Conservation (phyloP, 2,888 invertebrate species). For the Elysia crispata region DNA sequence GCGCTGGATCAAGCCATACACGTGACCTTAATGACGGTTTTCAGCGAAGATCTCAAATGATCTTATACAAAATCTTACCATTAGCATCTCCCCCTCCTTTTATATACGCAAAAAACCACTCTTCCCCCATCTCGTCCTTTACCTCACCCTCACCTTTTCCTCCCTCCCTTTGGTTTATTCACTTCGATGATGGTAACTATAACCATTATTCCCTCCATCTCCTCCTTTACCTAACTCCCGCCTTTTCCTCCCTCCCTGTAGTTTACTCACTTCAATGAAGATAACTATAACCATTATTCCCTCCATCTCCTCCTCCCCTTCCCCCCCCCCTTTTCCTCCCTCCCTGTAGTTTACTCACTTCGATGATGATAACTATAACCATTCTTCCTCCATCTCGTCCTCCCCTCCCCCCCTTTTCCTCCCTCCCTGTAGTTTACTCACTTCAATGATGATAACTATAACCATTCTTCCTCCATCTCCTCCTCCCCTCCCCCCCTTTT, state of each 20-base stretch:
- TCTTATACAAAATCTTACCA: too few species aligned
- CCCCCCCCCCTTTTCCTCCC: background rate
- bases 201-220: too few species aligned
- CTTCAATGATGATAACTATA: conserved; percentile 69
- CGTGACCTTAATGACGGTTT: too few species aligned
- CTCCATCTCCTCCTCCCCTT: background rate
- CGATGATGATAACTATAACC: too few species aligned
- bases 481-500: background rate
- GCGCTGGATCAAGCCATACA: too few species aligned
- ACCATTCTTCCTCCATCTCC: background rate
- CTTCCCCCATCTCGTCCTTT: background rate
- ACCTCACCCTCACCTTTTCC: background rate
- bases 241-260: too few species aligned
- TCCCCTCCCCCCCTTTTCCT: background rate
- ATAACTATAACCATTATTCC: too few species aligned
- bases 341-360: background rate
- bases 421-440: conserved; percentile 43
- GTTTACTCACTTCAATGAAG: too few species aligned
- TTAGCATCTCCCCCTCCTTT: background rate
- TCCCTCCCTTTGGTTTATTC: conserved; percentile 6
- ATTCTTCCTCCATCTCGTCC: background rate
- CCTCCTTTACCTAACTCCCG: too few species aligned
- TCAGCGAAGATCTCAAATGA: too few species aligned
- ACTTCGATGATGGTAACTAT: too few species aligned
- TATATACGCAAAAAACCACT: too few species aligned